Percentiles rank a stretch among this genome's conserved stretches.
Evolutionary conservation across 1,140 invertebrate genomes (phyloP).

Genomic region (Drosophila simulans): DNA sequence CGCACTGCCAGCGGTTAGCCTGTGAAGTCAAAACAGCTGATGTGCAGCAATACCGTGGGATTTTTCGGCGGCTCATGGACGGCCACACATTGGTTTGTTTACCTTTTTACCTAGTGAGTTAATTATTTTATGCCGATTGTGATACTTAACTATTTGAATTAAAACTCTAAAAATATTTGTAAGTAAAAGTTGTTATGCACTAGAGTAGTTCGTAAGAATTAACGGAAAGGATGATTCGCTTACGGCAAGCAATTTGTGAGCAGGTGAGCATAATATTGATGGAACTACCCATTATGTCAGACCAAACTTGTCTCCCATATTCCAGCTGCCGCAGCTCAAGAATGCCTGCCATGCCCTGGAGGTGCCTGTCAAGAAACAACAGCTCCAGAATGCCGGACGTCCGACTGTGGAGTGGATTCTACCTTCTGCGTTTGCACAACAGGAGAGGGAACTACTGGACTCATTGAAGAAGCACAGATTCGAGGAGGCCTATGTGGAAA

Average conservation of each 20-base stretch:
- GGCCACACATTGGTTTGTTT: constrained; percentile 1
- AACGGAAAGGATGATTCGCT: constrained; percentile 28
- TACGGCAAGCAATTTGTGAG: constrained; percentile 70
- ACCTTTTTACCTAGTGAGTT: not conserved
- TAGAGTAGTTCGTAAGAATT: not conserved
- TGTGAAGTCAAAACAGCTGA: constrained; percentile 8
- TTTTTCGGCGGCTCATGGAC: not conserved
- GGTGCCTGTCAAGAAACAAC: constrained; percentile 51
- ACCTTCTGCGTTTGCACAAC: constrained; percentile 51
- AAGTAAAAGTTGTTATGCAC: not conserved
- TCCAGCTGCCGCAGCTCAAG: constrained; percentile 56
- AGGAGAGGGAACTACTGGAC: constrained; percentile 36
- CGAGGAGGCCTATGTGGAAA: constrained; percentile 48
- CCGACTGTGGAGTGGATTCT: constrained; percentile 65
- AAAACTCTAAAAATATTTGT: not conserved
- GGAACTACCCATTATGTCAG: not conserved
- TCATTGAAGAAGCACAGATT: constrained; percentile 34
- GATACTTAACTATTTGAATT: not conserved
- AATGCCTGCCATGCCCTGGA: constrained; percentile 63
- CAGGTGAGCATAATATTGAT: constrained; percentile 47
- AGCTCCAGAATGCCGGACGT: constrained; percentile 19
- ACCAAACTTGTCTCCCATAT: not conserved
- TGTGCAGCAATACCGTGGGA: not conserved
- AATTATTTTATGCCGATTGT: not conserved
- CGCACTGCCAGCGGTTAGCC: not conserved